Conservation (phyloP, 2,797 vertebrate genomes). For the Microchirus variegatus region DNA sequence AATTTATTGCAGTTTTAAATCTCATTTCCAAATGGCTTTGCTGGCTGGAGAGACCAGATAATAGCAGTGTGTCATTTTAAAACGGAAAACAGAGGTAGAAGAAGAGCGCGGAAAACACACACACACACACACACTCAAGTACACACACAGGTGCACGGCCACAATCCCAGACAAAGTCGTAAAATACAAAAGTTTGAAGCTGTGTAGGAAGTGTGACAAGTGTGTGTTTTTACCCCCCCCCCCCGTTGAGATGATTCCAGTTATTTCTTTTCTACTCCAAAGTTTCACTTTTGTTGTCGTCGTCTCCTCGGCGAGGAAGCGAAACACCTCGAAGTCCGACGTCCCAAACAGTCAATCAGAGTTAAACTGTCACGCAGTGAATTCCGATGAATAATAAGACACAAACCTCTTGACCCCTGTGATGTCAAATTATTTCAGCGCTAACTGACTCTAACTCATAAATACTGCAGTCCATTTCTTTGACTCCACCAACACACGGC, state of each 20-base stretch:
- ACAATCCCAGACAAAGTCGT: conserved; percentile 1
- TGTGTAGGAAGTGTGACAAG: conserved; percentile 27
- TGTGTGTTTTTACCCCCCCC: conserved; percentile 22
- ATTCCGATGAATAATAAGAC: conserved; percentile 55
- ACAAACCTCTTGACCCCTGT: conserved; percentile 41
- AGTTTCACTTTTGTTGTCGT: conserved; percentile 44
- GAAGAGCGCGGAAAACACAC: conserved; percentile 43
- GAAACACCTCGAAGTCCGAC: conserved; percentile 45
- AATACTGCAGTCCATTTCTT: conserved; percentile 47
- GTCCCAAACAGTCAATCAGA: conserved; percentile 60
- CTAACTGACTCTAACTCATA: conserved; percentile 46
- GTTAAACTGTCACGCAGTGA: conserved; percentile 52
- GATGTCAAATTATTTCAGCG: conserved; percentile 57
- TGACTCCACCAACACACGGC: background rate
- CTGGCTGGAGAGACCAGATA: conserved; percentile 67
- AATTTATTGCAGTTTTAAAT: conserved; percentile 70
- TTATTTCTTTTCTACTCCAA: conserved; percentile 69
- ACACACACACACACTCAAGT: conserved; percentile 24
- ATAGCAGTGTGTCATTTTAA: conserved; percentile 67
- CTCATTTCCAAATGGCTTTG: conserved; percentile 72
- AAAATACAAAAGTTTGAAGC: conserved; percentile 25
- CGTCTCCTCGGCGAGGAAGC: conserved; percentile 22
- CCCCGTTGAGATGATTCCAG: conserved; percentile 39
- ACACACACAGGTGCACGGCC: conserved; percentile 43
- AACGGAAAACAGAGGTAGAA: conserved; percentile 48